Conservation (phyloP, 2,888 invertebrate species). For the Synanthedon formicaeformis region DNA sequence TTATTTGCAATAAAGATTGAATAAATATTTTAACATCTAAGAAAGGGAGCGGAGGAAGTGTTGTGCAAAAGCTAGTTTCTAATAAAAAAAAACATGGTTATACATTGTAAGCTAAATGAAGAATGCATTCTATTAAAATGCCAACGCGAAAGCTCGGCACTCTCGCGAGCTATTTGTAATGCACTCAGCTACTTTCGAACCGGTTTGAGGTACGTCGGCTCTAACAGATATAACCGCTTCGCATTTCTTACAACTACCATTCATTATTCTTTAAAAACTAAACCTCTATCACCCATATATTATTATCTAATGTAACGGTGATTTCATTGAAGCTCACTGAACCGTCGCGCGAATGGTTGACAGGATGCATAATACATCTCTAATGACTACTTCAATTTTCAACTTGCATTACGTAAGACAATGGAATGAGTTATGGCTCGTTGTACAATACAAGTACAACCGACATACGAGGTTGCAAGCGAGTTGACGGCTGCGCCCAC, state of each 20-base stretch:
- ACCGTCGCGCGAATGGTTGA: slow-evolving; percentile 36
- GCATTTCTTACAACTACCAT: slow-evolving; percentile 20
- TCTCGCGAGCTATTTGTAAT: slow-evolving; percentile 26
- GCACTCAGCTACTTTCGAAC: slow-evolving; percentile 46
- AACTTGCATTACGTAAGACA: slow-evolving; percentile 52
- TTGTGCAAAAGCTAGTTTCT: slow-evolving; percentile 32
- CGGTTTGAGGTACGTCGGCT: slow-evolving; percentile 28
- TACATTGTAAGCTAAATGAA: slow-evolving; percentile 14
- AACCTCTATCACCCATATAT: neutral
- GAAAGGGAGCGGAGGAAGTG: too few relatives aligned
- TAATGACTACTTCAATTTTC: slow-evolving; percentile 30
- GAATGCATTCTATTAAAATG: slow-evolving; percentile 43
- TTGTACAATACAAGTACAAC: too few relatives aligned
- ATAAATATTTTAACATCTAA: too few relatives aligned
- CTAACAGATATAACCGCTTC: slow-evolving; percentile 23
- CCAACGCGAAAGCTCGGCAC: slow-evolving; percentile 41
- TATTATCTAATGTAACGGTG: neutral
- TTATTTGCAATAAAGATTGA: too few relatives aligned
- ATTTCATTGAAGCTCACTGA: slow-evolving; percentile 42
- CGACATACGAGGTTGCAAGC: too few relatives aligned
- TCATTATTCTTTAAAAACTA: slow-evolving; percentile 6
- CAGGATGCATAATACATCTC: slow-evolving; percentile 52
- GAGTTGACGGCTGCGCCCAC: slow-evolving; percentile 41
- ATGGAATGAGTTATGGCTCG: slow-evolving; percentile 37
- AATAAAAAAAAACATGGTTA: slow-evolving; percentile 64